Evolutionary conservation across 2,113 vertebrate species (phyloP).

Genomic region (Pao palembangensis): DNA sequence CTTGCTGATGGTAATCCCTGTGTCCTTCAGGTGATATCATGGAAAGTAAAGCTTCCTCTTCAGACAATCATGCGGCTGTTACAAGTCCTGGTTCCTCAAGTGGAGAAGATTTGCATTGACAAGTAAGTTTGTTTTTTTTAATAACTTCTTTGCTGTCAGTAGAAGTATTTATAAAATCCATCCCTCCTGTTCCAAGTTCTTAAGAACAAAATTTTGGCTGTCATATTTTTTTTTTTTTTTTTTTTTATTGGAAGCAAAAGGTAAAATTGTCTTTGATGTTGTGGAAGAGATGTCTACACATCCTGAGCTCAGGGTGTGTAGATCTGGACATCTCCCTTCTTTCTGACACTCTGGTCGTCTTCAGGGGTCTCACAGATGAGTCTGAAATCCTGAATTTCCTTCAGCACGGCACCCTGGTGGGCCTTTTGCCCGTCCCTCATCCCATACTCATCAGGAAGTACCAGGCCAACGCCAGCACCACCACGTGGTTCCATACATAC

Average conservation of each 20-base stretch:
- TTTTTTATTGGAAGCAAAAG: too few relatives aligned
- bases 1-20: not conserved
- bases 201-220: too few relatives aligned
- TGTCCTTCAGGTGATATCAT: constrained; percentile 81
- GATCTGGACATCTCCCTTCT: too few relatives aligned
- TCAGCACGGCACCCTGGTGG: constrained; percentile 94
- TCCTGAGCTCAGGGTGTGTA: too few relatives aligned
- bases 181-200: not conserved
- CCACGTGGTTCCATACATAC: constrained; percentile 97
- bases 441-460: constrained; percentile 98
- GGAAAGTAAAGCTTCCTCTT: constrained; percentile 91
- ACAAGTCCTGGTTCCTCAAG: constrained; percentile 95
- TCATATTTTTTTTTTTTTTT: too few relatives aligned
- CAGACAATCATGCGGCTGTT: constrained; percentile 97
- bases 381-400: constrained; percentile 95
- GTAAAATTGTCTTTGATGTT: too few relatives aligned
- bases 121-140: constrained; percentile 72
- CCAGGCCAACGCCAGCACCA: constrained; percentile 91
- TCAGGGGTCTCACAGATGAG: constrained; percentile 92
- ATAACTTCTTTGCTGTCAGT: too few relatives aligned
- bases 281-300: too few relatives aligned
- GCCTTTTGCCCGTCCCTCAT: constrained; percentile 95
- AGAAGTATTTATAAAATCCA: too few relatives aligned
- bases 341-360: not conserved
- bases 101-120: constrained; percentile 99